These are phyloP conservation scores for Chloroceryle amazona DNA, from an alignment of 2,797 vertebrate genomes.

Conservation along the genomic window DNA sequence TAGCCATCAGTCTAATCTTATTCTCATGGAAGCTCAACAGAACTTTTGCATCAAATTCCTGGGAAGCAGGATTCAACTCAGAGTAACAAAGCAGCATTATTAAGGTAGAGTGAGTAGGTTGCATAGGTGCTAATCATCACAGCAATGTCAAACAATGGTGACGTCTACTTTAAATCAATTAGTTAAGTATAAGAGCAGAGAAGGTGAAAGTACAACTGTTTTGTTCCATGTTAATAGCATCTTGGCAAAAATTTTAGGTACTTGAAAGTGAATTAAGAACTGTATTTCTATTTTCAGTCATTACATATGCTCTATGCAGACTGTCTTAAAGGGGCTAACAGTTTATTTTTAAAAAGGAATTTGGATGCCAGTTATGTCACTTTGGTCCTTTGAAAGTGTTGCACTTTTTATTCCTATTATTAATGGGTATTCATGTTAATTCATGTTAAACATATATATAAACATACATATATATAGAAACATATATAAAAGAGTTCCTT, in stretches of 20 bases:
- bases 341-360: background rate
- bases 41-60: background rate
- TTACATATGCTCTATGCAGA: background rate
- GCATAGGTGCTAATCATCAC: background rate
- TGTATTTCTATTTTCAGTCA: constrained; percentile 5
- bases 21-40: background rate
- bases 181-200: background rate
- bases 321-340: background rate
- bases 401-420: background rate
- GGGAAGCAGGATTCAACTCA: background rate
- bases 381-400: background rate
- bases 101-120: background rate
- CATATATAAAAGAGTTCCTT: background rate
- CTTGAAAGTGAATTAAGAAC: background rate
- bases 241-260: background rate
- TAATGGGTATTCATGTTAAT: too few relatives aligned
- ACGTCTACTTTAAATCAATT: background rate
- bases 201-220: background rate
- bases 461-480: too few relatives aligned
- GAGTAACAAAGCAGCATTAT: background rate
- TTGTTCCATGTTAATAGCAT: background rate
- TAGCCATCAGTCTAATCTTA: background rate
- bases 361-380: background rate
- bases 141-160: background rate
- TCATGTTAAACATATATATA: too few relatives aligned